Conservation (phyloP, 2,113 vertebrate genomes). For the Urocynchramus pylzowi region DNA sequence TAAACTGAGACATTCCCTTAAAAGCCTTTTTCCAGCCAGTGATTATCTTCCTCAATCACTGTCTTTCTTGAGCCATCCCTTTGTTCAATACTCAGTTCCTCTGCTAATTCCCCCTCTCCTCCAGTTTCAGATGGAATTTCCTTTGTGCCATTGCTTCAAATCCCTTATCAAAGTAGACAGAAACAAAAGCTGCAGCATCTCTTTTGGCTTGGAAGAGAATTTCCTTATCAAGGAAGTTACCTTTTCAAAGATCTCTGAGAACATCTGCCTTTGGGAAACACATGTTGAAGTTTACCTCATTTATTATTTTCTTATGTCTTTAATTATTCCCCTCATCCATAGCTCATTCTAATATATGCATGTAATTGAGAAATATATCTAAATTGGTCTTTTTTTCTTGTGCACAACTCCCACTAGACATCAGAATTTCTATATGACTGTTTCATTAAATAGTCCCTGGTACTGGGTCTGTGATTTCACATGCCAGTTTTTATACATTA, state of each 20-base stretch:
- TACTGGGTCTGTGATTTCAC: neutral
- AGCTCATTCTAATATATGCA: neutral
- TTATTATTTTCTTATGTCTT: neutral
- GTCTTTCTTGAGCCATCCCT: neutral
- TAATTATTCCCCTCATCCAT: neutral
- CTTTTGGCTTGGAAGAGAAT: neutral
- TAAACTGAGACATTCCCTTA: neutral
- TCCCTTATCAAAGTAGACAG: neutral
- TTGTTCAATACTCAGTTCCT: neutral
- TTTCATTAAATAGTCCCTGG: neutral
- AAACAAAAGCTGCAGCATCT: neutral
- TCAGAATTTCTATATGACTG: neutral
- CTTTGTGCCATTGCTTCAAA: neutral
- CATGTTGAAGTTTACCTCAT: neutral
- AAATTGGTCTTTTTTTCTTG: neutral
- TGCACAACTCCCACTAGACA: neutral
- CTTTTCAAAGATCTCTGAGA: neutral
- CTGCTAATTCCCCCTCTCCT: neutral
- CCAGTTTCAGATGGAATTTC: slow-evolving; percentile 9
- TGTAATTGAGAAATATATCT: neutral
- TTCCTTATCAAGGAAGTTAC: neutral
- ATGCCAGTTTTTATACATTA: neutral
- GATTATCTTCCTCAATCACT: neutral
- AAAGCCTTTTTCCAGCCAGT: neutral
- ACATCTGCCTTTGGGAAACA: neutral